Evolutionary conservation across 2,797 vertebrate genomes (phyloP).

Genomic region (Capromys pilorides): DNA sequence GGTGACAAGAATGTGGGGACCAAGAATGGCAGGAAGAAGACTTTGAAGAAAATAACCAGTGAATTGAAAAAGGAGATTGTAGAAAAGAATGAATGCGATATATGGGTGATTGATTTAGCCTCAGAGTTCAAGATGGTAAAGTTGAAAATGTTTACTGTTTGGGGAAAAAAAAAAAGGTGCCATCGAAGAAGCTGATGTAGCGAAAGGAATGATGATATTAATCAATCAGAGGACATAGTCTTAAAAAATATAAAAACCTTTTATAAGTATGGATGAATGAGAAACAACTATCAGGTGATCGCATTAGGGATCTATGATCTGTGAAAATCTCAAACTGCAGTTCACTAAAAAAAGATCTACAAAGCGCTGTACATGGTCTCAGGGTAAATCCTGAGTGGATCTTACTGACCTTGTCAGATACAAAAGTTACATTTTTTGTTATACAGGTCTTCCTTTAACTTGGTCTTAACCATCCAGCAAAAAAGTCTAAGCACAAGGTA

Average conservation of each 20-base stretch:
- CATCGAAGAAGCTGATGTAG: neutral
- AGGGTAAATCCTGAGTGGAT: no score
- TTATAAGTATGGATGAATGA: neutral
- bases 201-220: neutral
- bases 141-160: neutral
- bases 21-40: neutral
- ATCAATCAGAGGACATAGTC: neutral
- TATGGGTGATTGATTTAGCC: neutral
- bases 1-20: neutral
- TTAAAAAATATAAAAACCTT: neutral
- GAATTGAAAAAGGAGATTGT: neutral
- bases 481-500: no score
- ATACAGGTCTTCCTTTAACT: no score
- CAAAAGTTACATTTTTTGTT: no score
- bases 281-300: neutral
- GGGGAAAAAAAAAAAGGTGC: neutral
- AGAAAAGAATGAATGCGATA: neutral
- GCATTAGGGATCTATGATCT: neutral
- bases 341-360: no score
- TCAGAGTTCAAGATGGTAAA: neutral
- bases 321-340: neutral
- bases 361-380: no score
- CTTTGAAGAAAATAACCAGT: neutral
- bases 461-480: no score
- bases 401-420: no score